Evolutionary conservation across 2,888 invertebrate species (phyloP).

Genomic region (Osedax fenrisi): DNA sequence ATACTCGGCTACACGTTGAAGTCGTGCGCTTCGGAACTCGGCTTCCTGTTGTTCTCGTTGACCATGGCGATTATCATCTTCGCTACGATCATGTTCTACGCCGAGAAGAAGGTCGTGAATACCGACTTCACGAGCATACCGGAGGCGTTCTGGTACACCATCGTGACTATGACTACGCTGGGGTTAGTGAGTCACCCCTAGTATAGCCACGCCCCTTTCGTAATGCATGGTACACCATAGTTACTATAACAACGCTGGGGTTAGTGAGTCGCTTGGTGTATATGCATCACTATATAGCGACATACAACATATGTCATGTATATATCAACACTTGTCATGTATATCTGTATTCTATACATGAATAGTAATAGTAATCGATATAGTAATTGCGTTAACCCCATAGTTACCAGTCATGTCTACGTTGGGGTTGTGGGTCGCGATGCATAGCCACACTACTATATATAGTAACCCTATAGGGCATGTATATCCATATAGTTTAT

Average conservation of each 20-base stretch:
- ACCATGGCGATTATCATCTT: conserved; percentile 99
- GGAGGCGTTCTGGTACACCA: conserved; percentile 99
- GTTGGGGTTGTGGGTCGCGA: no score
- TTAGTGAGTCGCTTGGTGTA: conserved; percentile 54
- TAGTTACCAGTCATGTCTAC: no score
- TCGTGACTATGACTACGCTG: conserved; percentile 97
- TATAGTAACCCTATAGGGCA: no score
- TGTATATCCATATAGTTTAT: no score
- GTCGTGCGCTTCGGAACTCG: conserved; percentile 94
- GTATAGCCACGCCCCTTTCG: background rate
- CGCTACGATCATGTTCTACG: conserved; percentile 99
- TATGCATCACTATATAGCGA: no score
- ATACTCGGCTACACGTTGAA: conserved; percentile 98
- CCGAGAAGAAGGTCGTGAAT: conserved; percentile 91
- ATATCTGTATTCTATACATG: no score
- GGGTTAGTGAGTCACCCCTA: conserved; percentile 78
- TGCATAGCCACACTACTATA: no score
- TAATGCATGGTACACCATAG: conserved; percentile 99
- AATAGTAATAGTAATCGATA: no score
- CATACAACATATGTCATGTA: no score
- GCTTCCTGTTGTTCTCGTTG: conserved; percentile 94
- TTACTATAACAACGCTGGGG: conserved; percentile 98
- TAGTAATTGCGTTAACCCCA: no score
- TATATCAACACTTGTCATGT: no score
- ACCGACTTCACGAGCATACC: conserved; percentile 98